Conservation (phyloP, 53 echinoderm and acorn worm species). For the Henricia sp. region DNA sequence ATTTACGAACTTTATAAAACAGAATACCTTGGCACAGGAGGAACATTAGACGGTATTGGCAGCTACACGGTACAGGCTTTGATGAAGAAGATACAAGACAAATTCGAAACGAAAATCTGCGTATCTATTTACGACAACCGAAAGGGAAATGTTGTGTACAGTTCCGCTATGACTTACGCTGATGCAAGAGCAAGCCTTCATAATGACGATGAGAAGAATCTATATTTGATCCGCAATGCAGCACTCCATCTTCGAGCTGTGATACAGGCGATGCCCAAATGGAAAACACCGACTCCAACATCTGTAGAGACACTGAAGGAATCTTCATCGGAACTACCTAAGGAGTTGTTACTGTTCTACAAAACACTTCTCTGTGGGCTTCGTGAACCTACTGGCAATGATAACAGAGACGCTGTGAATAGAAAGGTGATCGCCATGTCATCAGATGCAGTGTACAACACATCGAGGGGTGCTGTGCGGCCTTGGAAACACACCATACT, state of each 20-base stretch:
- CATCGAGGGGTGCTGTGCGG: slow-evolving; percentile 55
- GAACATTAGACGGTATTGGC: no score
- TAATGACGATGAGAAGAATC: no score
- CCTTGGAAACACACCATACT: slow-evolving; percentile 73
- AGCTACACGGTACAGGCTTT: no score
- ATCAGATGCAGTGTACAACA: slow-evolving; percentile 76
- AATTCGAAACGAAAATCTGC: slow-evolving; percentile 6
- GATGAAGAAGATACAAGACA: no score
- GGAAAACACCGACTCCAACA: slow-evolving; percentile 68
- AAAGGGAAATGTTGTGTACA: slow-evolving; percentile 46
- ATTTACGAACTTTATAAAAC: no score
- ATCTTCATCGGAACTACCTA: slow-evolving; percentile 51
- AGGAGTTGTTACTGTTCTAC: slow-evolving; percentile 51
- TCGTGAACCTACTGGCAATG: slow-evolving; percentile 32
- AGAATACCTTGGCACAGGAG: no score
- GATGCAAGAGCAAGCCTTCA: not conserved
- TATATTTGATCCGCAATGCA: not conserved
- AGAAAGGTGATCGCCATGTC: slow-evolving; percentile 61
- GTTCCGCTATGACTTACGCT: slow-evolving; percentile 29
- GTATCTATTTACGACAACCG: slow-evolving; percentile 19
- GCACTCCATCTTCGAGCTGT: slow-evolving; percentile 7
- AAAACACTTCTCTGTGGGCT: slow-evolving; percentile 68
- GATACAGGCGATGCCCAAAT: slow-evolving; percentile 37
- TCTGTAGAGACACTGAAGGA: slow-evolving; percentile 46
- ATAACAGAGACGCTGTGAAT: slow-evolving; percentile 44